Evolutionary conservation across 2,888 invertebrate species (phyloP).

Genomic region (Thymelicus acteon): DNA sequence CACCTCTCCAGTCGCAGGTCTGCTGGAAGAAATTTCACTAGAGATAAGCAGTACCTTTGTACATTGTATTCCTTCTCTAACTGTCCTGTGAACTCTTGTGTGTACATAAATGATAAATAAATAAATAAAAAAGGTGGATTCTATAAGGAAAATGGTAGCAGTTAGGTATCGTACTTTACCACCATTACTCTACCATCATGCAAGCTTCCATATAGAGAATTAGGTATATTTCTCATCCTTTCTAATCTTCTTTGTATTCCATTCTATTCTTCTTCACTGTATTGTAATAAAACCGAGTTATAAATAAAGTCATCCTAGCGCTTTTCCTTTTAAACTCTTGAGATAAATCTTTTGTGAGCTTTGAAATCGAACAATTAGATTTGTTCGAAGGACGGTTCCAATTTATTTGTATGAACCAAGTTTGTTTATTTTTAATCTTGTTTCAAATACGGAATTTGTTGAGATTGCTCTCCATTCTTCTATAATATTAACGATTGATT

Average conservation of each 20-base stretch:
- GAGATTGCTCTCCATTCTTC: slow-evolving; percentile 24
- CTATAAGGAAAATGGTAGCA: no score
- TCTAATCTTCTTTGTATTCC: slow-evolving; percentile 7
- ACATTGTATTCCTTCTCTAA: no score
- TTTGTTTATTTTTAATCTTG: slow-evolving; percentile 30
- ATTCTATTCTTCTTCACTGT: not conserved
- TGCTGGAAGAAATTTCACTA: no score
- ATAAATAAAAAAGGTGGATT: no score
- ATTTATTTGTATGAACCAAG: slow-evolving; percentile 30
- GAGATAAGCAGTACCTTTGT: no score
- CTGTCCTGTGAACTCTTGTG: no score
- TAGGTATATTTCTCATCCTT: not conserved
- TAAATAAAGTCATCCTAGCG: slow-evolving; percentile 16
- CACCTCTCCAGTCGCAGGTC: no score
- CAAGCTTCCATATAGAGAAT: no score
- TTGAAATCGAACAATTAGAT: slow-evolving; percentile 33
- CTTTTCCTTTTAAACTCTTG: slow-evolving; percentile 12
- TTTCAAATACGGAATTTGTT: slow-evolving; percentile 20
- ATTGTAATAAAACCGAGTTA: slow-evolving; percentile 4
- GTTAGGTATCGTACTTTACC: no score
- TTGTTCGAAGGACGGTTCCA: slow-evolving; percentile 31
- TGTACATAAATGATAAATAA: no score
- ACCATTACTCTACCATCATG: no score
- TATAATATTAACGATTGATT: not conserved
- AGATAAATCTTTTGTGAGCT: slow-evolving; percentile 32